Base-by-base conservation (phyloP, 2,113 vertebrate genomes). In the Oreochromis tanganicae region DNA sequence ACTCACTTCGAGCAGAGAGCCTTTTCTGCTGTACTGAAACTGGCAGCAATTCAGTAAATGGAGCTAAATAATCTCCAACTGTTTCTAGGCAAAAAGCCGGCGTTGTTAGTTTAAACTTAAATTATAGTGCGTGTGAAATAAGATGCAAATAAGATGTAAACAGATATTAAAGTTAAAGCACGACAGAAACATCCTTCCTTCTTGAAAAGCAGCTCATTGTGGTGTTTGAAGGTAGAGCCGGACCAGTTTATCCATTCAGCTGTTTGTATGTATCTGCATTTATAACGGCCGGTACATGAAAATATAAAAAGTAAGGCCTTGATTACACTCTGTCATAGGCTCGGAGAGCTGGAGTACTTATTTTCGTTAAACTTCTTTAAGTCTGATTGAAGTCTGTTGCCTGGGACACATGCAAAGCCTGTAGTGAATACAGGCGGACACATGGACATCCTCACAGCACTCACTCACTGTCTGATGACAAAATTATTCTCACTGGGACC, bases 41-140 rank as follows among this genome's bases (percentile, higher is more conserved):
- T 71, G 38, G 66, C 68, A 46, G 68, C 21, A 11, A 11, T 17
- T 0, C 10, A 73, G 36, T 0, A 0, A 73, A 2, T 17, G 4
- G 1, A 46, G 13, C 13, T 46, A 6, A 46, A 71, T 46, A 17
- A 73, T 73, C 46, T 73, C 41, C 68, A 27, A 5, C 14, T 11
- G 21, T 46, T 73, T 46, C 41, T 0, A 4, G 8, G 41, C 41
- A 73, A 17, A 46, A 73, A 27, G 21, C 3, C 2, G 1, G 38
- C 13, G 5, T 73, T 46, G 17, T 73, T 73, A 73, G 12, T 46
- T 73, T 46, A 73, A 73, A 7, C 38, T 10, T 34, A 6, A 63
- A 34, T 63, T 10, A 13, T 43, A 46, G 13, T 46, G 66, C 8
- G 13, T 73, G 21, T 24, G 13, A 73, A 46, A 73, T 73, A 16